Evolutionary conservation across 1,140 invertebrate genomes (phyloP).

Genomic region (Aplysia californica): DNA sequence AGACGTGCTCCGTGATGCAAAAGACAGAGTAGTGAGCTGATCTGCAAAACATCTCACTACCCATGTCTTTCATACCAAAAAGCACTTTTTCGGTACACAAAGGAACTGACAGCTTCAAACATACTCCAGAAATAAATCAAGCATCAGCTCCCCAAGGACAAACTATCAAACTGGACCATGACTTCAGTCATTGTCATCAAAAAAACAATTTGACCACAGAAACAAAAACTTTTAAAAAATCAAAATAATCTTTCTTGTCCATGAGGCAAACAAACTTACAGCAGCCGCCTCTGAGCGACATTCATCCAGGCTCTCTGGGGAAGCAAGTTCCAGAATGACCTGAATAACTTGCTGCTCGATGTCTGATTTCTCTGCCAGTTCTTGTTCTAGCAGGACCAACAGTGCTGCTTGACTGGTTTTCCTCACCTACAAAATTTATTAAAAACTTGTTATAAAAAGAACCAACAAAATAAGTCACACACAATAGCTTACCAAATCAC

Average conservation of each 20-base stretch:
- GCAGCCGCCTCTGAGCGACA: slow-evolving; percentile 71
- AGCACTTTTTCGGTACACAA: no score
- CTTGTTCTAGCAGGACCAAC: slow-evolving; percentile 74
- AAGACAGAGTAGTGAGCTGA: slow-evolving; percentile 95
- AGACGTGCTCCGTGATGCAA: slow-evolving; percentile 66
- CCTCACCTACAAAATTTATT: slow-evolving; percentile 76
- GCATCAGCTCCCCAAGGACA: neutral
- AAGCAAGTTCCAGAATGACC: slow-evolving; percentile 70
- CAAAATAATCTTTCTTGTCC: no score
- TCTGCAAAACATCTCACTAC: slow-evolving; percentile 86
- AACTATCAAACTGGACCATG: neutral
- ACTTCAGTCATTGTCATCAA: neutral
- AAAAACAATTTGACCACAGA: no score
- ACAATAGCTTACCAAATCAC: no score
- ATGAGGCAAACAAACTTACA: no score
- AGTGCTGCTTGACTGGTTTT: slow-evolving; percentile 75
- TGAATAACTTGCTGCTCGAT: slow-evolving; percentile 75
- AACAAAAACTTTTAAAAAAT: no score
- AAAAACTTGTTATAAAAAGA: no score
- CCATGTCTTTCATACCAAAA: slow-evolving; percentile 87
- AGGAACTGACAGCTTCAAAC: no score
- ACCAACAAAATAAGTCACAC: no score
- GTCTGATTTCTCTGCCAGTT: slow-evolving; percentile 71
- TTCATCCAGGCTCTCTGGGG: slow-evolving; percentile 69
- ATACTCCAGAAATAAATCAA: neutral